Evolutionary conservation across 1,140 invertebrate genomes (phyloP).

Genomic region (Pseudobourletiella spinata): DNA sequence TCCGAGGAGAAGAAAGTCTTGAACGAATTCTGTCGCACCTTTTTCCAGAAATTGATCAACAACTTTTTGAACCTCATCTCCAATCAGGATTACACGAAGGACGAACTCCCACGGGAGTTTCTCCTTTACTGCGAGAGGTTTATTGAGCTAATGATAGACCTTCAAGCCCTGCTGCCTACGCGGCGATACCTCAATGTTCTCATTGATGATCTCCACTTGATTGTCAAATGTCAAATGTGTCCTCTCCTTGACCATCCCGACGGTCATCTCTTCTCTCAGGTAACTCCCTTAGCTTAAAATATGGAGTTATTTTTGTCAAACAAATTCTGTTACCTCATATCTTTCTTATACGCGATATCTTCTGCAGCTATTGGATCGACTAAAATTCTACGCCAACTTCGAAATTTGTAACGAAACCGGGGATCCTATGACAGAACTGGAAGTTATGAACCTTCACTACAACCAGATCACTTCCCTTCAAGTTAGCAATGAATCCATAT

Average conservation of each 20-base stretch:
- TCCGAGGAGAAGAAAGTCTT: slow-evolving; percentile 54
- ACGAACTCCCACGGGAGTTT: slow-evolving; percentile 49
- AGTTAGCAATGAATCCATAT: slow-evolving; percentile 45
- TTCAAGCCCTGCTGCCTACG: slow-evolving; percentile 89
- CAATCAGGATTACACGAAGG: slow-evolving; percentile 39
- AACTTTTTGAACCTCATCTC: slow-evolving; percentile 82
- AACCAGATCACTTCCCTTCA: slow-evolving; percentile 80
- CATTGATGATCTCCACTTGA: slow-evolving; percentile 87
- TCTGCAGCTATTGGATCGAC: slow-evolving; percentile 80
- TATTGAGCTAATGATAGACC: slow-evolving; percentile 89
- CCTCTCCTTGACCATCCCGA: slow-evolving; percentile 63
- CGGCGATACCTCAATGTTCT: slow-evolving; percentile 94
- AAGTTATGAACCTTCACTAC: slow-evolving; percentile 90
- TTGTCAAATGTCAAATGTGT: slow-evolving; percentile 80
- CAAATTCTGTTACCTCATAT: too few relatives aligned
- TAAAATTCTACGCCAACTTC: slow-evolving; percentile 94
- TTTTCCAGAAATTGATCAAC: slow-evolving; percentile 78
- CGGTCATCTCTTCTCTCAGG: slow-evolving; percentile 84
- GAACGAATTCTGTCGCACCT: slow-evolving; percentile 72
- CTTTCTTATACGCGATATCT: too few relatives aligned
- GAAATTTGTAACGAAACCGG: slow-evolving; percentile 97
- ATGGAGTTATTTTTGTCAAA: not conserved
- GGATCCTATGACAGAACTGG: slow-evolving; percentile 82
- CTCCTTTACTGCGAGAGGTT: slow-evolving; percentile 89
- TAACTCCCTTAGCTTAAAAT: slow-evolving; percentile 44